Base-by-base conservation (phyloP, 2,113 vertebrate species). In the Podilymbus podiceps region DNA sequence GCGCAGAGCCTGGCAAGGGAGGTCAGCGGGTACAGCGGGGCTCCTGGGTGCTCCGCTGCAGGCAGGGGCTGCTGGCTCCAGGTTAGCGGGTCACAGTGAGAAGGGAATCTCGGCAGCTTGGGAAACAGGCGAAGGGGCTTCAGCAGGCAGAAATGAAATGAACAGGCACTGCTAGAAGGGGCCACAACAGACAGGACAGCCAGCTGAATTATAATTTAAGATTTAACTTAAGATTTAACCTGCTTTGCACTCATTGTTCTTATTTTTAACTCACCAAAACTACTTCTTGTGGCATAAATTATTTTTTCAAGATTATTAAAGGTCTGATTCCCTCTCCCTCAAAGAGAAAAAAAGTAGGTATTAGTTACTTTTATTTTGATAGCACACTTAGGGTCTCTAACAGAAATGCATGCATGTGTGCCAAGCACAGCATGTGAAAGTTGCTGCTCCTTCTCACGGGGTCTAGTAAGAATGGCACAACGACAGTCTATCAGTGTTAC, bases 321-420 rank as follows among this genome's bases (percentile, higher is more conserved):
- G 13, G 49, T 49, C 83, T 66, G 21, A 33, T 31, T 73, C 35
- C 18, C 66, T 46, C 62, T 79, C 38, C 21, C 11, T 21, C 22
- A 50, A 56, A 77, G 28, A 0, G 0, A 74, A 63, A 23, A 30
- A 58, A 64, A 25, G 28, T 3, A 84, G 27, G 33, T 49, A 49
- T 27, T 28, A 35, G 18, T 33, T 62, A 31, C 52, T 75, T 73
- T 88, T 63, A 75, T 27, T 85, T 59, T 27, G 35, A 52, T 3
- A 75, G 33, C 40, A 59, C 18, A 31, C 60, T 66, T 27, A 42
- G 55, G 49, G 44, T 59, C 47, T 58, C 13, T 27, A 58, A 69
- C 16, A 58, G 42, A 81, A 93, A 59, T 3, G 55, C 25, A 47
- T 1, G 0, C 2, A 0, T 3, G 6, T 0, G 3, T 11, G n/a